These are phyloP conservation scores for Tangara arthus DNA, from an alignment of 2,797 vertebrate genomes.

Conservation along the genomic window DNA sequence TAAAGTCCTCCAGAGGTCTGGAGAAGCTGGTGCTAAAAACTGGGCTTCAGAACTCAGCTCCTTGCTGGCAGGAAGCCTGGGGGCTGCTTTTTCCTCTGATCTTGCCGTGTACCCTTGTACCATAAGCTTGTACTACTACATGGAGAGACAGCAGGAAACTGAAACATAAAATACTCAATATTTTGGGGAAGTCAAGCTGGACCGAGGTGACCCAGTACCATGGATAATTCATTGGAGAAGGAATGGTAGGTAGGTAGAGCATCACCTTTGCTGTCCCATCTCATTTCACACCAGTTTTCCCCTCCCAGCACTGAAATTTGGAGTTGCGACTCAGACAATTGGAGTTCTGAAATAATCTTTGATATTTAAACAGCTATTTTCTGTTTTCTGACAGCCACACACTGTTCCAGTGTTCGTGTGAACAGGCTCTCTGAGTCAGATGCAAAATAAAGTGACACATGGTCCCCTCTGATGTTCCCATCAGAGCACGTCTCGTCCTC, in stretches of 20 bases:
- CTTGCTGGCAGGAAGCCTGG: background rate
- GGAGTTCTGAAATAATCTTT: conserved; percentile 28
- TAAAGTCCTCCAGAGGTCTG: background rate
- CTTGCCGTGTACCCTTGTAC: background rate
- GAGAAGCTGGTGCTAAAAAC: background rate
- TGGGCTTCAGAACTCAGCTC: background rate
- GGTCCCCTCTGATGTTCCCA: conserved; percentile 32
- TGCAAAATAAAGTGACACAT: conserved; percentile 5
- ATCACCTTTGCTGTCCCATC: background rate
- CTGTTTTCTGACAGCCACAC: conserved; percentile 49
- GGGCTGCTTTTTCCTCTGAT: background rate
- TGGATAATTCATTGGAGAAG: background rate
- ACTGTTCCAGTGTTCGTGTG: background rate
- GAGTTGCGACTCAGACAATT: background rate
- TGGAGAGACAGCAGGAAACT: background rate
- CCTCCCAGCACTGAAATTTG: background rate
- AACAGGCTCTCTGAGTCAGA: conserved; percentile 54
- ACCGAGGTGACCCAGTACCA: background rate
- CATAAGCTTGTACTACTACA: background rate
- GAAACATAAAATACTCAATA: background rate
- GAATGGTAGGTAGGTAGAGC: background rate
- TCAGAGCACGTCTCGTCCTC: conserved; percentile 8
- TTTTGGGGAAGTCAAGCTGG: background rate
- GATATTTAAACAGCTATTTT: conserved; percentile 50
- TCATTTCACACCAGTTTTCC: background rate